Evolutionary conservation across 92 coral and sea anemone genomes (phyloP).

Genomic region (Palythoa grandiflora): DNA sequence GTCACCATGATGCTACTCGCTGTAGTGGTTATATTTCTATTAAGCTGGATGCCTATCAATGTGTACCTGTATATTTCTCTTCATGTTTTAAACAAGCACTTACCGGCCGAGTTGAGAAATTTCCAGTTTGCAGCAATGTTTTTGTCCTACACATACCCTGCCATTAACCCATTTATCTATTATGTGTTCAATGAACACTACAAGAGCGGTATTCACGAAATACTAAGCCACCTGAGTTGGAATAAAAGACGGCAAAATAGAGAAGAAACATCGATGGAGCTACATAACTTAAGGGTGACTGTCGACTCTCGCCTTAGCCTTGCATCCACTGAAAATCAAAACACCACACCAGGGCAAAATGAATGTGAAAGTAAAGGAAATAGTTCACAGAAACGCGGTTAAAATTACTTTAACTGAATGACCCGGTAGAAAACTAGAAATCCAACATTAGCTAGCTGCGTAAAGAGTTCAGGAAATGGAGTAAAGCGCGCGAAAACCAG

Average conservation of each 20-base stretch:
- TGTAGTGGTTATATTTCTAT: constrained; percentile 51
- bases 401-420: not conserved
- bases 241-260: not conserved
- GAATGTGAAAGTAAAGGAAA: not conserved
- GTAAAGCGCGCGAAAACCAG: too few species aligned
- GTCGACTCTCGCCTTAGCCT: constrained; percentile 17
- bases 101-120: not conserved
- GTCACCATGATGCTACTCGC: constrained; percentile 51
- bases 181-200: constrained; percentile 41
- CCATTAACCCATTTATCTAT: constrained; percentile 32
- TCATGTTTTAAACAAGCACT: not conserved
- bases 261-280: not conserved
- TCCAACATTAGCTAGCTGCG: too few species aligned
- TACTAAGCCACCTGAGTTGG: not conserved
- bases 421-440: not conserved
- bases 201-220: constrained; percentile 24
- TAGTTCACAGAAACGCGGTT: not conserved
- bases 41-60: constrained; percentile 48
- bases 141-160: constrained; percentile 8
- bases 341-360: not conserved
- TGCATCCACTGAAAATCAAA: not conserved
- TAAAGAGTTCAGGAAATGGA: too few species aligned
- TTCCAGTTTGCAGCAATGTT: constrained; percentile 22
- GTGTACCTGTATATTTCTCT: not conserved
- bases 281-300: not conserved